These are phyloP conservation scores for Temnopleurus reevesii DNA, from an alignment of 53 echinoderm and acorn worm species.

Conservation along the genomic window DNA sequence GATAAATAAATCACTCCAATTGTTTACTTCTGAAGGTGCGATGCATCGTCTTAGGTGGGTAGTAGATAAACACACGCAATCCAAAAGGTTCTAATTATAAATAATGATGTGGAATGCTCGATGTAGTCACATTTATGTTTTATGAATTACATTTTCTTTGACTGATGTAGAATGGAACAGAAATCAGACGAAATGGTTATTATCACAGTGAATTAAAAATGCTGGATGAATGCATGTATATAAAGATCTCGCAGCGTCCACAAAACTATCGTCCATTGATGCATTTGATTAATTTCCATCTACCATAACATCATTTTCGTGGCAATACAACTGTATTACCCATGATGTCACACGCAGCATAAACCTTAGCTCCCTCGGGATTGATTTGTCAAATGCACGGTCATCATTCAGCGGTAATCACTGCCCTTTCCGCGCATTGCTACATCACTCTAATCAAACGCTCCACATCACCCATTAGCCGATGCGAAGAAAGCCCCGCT, in stretches of 20 bases:
- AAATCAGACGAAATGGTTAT: no score
- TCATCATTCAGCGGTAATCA: conserved; percentile 37
- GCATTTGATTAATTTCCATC: background rate
- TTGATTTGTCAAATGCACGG: background rate
- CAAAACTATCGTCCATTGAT: no score
- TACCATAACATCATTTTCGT: background rate
- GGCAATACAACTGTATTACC: background rate
- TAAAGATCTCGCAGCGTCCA: no score
- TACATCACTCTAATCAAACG: conserved; percentile 32
- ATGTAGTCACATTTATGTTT: no score
- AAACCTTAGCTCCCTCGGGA: background rate
- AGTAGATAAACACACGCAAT: no score
- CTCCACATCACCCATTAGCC: conserved; percentile 20
- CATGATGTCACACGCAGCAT: background rate
- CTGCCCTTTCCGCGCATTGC: conserved; percentile 4
- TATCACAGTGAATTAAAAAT: no score
- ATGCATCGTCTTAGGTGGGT: background rate
- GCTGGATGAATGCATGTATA: no score
- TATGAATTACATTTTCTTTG: no score
- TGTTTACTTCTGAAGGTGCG: background rate
- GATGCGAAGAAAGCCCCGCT: background rate
- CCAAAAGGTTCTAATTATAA: no score
- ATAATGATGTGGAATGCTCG: no score
- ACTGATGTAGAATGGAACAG: no score
- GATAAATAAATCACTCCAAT: background rate